These are phyloP conservation scores for Capricornis sumatraensis DNA, from an alignment of 2,113 vertebrate species.

Conservation along the genomic window DNA sequence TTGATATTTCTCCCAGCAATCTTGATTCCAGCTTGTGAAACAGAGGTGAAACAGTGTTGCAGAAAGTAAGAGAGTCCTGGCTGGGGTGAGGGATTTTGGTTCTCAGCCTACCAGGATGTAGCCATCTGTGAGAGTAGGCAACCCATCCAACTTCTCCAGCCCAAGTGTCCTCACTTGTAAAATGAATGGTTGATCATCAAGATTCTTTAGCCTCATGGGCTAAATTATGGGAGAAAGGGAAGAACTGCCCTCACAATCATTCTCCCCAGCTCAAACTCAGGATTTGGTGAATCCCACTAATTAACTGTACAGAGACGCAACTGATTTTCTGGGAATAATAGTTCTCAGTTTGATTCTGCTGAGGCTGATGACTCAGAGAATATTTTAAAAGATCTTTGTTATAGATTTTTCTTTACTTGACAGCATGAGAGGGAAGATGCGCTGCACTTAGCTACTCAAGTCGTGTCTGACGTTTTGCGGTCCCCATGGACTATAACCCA, in stretches of 20 bases:
- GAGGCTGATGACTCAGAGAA: not conserved
- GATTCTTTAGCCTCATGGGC: not conserved
- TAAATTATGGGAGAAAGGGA: not conserved
- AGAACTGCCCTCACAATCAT: too few relatives aligned
- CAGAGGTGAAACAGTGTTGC: not conserved
- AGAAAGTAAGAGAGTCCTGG: not conserved
- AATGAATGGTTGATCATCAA: not conserved
- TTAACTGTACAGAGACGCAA: not conserved
- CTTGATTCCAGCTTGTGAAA: not conserved
- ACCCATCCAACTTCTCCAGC: not conserved
- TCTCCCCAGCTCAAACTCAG: not conserved
- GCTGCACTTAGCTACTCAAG: not conserved
- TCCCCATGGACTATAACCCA: not conserved
- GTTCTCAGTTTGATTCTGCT: not conserved
- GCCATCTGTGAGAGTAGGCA: not conserved
- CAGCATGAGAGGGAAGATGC: not conserved
- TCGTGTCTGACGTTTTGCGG: accelerated
- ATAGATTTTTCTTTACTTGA: not conserved
- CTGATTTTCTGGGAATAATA: not conserved
- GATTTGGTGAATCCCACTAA: not conserved
- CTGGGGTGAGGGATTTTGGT: not conserved
- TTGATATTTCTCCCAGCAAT: not conserved
- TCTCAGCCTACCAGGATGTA: not conserved
- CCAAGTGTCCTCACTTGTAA: not conserved
- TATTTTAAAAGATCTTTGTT: not conserved